A percentile compares a stretch with the other conserved stretches of the same genome.
Evolutionary conservation across 2,797 vertebrate genomes (phyloP).

Genomic region (Poeciliopsis turneri): DNA sequence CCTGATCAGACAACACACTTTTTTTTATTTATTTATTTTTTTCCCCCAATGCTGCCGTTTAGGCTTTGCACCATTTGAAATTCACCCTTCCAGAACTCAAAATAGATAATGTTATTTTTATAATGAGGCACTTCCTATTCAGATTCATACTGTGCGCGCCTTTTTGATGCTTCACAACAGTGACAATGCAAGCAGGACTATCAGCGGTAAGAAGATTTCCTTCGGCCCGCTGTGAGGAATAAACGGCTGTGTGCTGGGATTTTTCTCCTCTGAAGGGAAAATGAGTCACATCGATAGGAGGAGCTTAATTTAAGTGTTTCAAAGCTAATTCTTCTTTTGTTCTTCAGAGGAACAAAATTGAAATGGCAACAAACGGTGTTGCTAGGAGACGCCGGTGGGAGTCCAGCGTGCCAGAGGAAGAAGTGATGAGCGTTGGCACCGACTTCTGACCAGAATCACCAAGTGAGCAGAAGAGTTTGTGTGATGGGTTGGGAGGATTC

Average conservation of each 20-base stretch:
- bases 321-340: conserved; percentile 68
- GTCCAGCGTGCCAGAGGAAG: conserved; percentile 38
- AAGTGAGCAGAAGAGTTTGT: conserved; percentile 14
- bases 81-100: conserved; percentile 2
- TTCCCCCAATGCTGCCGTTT: background rate
- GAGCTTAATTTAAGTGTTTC: conserved; percentile 60
- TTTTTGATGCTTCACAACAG: conserved; percentile 18
- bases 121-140: conserved; percentile 20
- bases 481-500: conserved; percentile 11
- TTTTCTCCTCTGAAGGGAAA: conserved; percentile 25
- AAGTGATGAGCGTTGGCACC: conserved; percentile 31
- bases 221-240: conserved; percentile 27
- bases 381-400: conserved; percentile 71
- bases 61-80: conserved; percentile 19
- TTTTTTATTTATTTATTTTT: background rate
- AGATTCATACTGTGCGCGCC: conserved; percentile 1
- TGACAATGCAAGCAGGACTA: conserved; percentile 20
- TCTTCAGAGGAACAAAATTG: conserved; percentile 52
- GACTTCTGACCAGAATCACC: conserved; percentile 50
- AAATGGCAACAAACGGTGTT: conserved; percentile 64
- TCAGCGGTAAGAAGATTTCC: conserved; percentile 31
- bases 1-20: conserved; percentile 20
- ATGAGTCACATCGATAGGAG: conserved; percentile 47
- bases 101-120: conserved; percentile 12
- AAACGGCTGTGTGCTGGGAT: conserved; percentile 21